phyloP scores from a whole-genome alignment of 2,888 invertebrate genomes.

The Lumbricus terrestris region DNA sequence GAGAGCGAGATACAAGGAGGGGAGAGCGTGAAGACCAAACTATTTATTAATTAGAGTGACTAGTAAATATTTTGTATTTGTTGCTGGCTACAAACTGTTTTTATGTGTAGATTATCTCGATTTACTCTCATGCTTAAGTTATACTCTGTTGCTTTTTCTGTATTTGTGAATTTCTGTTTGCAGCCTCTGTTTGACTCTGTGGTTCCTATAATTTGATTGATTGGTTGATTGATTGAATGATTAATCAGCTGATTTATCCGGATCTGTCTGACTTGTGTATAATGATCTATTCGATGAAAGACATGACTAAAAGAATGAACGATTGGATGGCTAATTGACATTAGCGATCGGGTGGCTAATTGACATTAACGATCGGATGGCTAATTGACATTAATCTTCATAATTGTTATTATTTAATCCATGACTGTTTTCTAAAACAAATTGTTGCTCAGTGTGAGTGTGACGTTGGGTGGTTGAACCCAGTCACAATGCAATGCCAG shows the following conservation, averaged over 20 bases:
- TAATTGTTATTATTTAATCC: background rate
- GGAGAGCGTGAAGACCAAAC: background rate
- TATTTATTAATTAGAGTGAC: slow-evolving; percentile 3
- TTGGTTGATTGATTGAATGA: background rate
- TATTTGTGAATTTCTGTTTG: background rate
- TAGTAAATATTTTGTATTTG: slow-evolving; percentile 3
- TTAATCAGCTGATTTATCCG: no score
- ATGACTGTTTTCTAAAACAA: background rate
- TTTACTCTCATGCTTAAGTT: background rate
- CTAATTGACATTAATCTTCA: background rate
- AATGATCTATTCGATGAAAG: background rate
- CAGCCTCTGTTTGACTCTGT: background rate
- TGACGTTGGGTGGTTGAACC: background rate
- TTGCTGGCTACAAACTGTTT: background rate
- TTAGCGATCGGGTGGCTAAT: background rate
- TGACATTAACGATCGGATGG: background rate
- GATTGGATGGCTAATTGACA: background rate
- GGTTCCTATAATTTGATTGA: background rate
- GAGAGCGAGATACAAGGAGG: background rate
- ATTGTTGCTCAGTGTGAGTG: background rate
- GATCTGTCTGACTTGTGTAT: no score
- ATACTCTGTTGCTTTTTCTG: background rate
- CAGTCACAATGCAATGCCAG: background rate
- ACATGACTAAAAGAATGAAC: background rate
- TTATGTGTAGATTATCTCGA: background rate